Evolutionary conservation across 2,797 vertebrate genomes (phyloP).

Genomic region (Kryptopterus vitreolus): DNA sequence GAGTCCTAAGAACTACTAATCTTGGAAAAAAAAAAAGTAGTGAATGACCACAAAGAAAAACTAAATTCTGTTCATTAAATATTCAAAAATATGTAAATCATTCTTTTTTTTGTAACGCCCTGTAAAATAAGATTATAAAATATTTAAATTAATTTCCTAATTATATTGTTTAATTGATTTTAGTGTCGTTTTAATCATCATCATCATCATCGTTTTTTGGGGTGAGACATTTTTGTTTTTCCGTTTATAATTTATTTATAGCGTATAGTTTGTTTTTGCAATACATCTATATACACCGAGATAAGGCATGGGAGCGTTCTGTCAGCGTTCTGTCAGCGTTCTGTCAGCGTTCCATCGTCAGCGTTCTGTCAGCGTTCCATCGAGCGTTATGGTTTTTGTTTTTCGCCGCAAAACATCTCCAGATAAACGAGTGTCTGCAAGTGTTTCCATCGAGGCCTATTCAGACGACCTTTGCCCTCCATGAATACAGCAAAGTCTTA

Average conservation of each 20-base stretch:
- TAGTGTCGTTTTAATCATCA: no score
- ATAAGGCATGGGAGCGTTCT: conserved; percentile 66
- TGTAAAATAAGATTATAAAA: no score
- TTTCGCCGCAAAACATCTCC: conserved; percentile 77
- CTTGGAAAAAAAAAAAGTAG: no score
- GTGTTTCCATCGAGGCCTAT: conserved; percentile 75
- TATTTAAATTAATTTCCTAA: no score
- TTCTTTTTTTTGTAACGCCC: no score
- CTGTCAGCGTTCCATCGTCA: conserved; percentile 77
- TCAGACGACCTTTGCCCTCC: conserved; percentile 70
- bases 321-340: no score
- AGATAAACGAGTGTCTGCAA: conserved; percentile 71
- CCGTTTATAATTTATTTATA: neutral
- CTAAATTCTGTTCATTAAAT: no score
- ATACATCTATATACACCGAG: conserved; percentile 49
- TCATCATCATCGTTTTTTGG: no score
- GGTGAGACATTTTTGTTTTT: neutral
- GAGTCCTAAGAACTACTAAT: no score
- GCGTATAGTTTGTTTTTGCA: neutral
- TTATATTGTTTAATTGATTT: no score
- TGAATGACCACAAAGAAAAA: no score
- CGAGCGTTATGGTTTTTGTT: conserved; percentile 74
- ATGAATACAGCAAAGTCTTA: conserved; percentile 85
- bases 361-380: conserved; percentile 78
- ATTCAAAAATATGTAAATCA: no score